These are phyloP conservation scores for Eupsittula cactorum DNA, from an alignment of 2,113 vertebrate species.

Conservation along the genomic window DNA sequence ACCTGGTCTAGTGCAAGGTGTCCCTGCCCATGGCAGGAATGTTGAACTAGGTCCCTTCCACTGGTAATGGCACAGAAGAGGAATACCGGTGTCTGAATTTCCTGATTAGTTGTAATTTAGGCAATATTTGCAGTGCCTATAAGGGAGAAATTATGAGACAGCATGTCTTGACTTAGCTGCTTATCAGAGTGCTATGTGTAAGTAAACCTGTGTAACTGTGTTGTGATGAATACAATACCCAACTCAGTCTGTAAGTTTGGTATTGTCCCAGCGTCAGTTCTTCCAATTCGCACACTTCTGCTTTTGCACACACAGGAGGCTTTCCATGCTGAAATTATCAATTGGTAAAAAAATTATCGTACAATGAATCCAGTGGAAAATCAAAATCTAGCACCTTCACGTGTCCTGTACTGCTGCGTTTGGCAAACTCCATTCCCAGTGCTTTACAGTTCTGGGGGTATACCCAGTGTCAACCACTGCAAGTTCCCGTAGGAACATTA, in stretches of 20 bases:
- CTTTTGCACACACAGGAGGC: background rate
- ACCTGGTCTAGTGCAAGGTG: background rate
- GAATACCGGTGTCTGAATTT: background rate
- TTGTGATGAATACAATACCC: background rate
- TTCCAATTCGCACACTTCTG: background rate
- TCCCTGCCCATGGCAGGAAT: background rate
- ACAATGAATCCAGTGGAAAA: background rate
- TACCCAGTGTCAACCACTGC: background rate
- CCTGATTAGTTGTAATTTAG: background rate
- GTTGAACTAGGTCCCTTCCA: background rate
- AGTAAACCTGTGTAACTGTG: background rate
- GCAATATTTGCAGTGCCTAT: background rate
- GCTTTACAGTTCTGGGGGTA: background rate
- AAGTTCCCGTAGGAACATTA: background rate
- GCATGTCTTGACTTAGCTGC: background rate
- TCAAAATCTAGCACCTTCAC: background rate
- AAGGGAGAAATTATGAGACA: background rate
- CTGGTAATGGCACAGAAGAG: background rate
- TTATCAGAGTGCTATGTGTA: background rate
- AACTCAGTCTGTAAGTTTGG: background rate
- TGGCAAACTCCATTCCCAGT: background rate
- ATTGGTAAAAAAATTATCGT: background rate
- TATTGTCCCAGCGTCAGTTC: background rate
- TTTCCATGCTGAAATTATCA: background rate
- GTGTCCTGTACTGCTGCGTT: background rate